Evolutionary conservation across 2,888 invertebrate species (phyloP).

Genomic region (Troides helena): DNA sequence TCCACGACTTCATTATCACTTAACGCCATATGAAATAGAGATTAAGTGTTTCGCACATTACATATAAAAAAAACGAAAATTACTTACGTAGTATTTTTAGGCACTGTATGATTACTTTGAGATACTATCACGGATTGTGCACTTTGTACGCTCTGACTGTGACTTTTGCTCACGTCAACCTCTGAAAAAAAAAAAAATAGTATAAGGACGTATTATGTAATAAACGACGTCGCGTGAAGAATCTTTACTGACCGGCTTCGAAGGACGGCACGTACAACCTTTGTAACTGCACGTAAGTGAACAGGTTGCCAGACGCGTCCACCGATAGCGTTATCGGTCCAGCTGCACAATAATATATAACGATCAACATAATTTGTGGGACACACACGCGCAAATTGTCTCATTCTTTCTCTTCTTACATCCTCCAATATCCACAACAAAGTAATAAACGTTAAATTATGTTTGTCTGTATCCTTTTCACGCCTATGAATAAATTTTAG

Average conservation of each 20-base stretch:
- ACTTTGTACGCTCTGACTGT: constrained; percentile 41
- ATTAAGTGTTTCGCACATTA: no score
- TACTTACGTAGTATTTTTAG: constrained; percentile 62
- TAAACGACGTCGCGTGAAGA: not conserved
- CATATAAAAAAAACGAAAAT: no score
- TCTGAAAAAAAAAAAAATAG: constrained; percentile 25
- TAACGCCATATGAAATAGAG: no score
- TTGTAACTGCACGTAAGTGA: constrained; percentile 72
- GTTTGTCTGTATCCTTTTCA: no score
- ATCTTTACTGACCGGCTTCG: constrained; percentile 48
- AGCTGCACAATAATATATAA: constrained; percentile 30
- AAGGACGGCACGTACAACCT: constrained; percentile 67
- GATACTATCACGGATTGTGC: constrained; percentile 74
- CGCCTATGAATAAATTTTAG: no score
- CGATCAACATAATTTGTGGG: not conserved
- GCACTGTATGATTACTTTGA: constrained; percentile 58
- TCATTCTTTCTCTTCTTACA: no score
- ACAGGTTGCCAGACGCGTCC: constrained; percentile 70
- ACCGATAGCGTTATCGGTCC: constrained; percentile 71
- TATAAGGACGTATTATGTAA: not conserved
- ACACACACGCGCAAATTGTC: not conserved
- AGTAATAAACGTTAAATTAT: no score
- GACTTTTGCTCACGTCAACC: constrained; percentile 37
- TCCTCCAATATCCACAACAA: no score
- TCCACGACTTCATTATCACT: no score